Conservation (phyloP, 2,888 invertebrate genomes). For the Boloria euphrosyne region DNA sequence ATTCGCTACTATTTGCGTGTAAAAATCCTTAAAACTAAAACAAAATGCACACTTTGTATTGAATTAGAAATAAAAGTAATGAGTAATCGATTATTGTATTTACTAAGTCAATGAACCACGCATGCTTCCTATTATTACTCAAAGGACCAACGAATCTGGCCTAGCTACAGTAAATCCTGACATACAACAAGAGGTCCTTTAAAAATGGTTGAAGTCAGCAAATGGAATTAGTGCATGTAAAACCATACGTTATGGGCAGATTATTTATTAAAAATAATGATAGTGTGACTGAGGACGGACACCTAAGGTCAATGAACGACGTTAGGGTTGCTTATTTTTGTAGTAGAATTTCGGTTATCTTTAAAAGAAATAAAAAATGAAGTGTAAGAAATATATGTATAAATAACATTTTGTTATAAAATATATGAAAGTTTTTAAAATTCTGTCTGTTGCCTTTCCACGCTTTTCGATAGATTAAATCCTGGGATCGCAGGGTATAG, state of each 20-base stretch:
- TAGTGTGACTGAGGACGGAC: slow-evolving; percentile 21
- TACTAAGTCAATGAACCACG: neutral
- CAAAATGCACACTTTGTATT: slow-evolving; percentile 17
- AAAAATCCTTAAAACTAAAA: too few species aligned
- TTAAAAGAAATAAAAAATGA: too few species aligned
- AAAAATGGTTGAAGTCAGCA: slow-evolving; percentile 9
- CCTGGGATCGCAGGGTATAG: too few species aligned
- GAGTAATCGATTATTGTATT: slow-evolving; percentile 9
- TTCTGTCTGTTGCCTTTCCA: too few species aligned
- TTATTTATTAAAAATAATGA: slow-evolving; percentile 31
- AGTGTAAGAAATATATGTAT: too few species aligned
- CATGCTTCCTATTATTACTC: neutral
- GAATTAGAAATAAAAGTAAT: neutral
- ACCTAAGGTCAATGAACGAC: slow-evolving; percentile 12
- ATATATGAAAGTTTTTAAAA: too few species aligned
- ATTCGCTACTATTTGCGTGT: too few species aligned
- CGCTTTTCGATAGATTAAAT: too few species aligned
- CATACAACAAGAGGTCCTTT: neutral
- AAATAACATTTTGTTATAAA: too few species aligned
- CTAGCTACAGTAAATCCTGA: neutral
- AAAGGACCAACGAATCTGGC: neutral
- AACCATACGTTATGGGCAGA: slow-evolving; percentile 22
- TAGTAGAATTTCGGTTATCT: too few species aligned
- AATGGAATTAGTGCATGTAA: slow-evolving; percentile 24
- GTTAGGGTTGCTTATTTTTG: slow-evolving; percentile 15